Evolutionary conservation across 2,113 vertebrate species (phyloP).

Genomic region (Coptodon bakossiorum): DNA sequence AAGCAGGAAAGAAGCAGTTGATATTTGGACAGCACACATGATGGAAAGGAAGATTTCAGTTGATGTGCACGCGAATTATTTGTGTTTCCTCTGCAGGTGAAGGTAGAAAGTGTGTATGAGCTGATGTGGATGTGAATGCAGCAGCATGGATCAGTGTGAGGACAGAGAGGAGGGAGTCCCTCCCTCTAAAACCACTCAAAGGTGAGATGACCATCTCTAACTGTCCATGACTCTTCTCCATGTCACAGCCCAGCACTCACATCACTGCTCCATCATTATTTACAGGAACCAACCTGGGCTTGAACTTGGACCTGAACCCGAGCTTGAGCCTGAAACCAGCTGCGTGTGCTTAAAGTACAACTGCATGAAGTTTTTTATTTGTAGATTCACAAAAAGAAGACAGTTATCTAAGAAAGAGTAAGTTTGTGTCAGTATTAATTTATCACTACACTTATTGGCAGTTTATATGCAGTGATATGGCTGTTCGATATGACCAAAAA

Average conservation of each 20-base stretch:
- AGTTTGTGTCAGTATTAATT: background rate
- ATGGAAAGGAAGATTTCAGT: background rate
- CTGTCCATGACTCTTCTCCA: background rate
- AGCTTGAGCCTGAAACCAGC: background rate
- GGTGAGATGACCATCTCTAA: background rate
- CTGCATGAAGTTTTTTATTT: background rate
- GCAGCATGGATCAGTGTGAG: background rate
- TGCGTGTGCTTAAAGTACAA: background rate
- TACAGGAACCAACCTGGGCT: background rate
- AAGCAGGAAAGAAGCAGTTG: background rate
- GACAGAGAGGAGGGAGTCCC: background rate
- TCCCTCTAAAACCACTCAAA: background rate
- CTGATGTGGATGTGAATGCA: background rate
- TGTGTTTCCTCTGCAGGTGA: background rate
- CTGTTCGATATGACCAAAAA: background rate
- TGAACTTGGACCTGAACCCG: background rate
- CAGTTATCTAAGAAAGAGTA: background rate
- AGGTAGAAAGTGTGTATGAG: background rate
- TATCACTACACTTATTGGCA: background rate
- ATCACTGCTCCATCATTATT: background rate
- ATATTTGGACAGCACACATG: background rate
- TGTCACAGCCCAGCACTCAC: background rate
- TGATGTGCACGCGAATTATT: rapidly evolving
- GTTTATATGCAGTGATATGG: background rate
- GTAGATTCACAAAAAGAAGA: background rate